Conservation (phyloP, 2,797 vertebrate species). For the Spatula versicolor region DNA sequence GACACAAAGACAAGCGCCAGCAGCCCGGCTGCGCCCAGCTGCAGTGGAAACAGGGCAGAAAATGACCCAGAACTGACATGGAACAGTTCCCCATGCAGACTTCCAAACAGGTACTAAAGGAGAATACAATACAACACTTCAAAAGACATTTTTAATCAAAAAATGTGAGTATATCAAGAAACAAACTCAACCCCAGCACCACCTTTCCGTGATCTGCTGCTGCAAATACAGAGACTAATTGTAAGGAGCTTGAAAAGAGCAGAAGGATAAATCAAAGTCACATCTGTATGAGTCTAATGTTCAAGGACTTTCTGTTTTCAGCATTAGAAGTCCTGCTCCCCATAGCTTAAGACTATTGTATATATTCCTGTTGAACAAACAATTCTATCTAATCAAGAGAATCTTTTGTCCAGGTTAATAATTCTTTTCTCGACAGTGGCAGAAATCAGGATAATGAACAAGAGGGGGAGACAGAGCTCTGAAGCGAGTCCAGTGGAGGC, state of each 20-base stretch:
- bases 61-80: no score
- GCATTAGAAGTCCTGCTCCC: neutral
- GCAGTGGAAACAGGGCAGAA: accelerated
- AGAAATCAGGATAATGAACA: neutral
- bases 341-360: neutral
- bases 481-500: no score
- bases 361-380: neutral
- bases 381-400: neutral
- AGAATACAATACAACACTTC: neutral
- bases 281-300: neutral
- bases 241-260: neutral
- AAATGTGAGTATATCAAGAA: neutral
- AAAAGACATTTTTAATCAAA: neutral
- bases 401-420: neutral
- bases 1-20: neutral
- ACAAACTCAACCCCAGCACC: neutral
- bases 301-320: neutral
- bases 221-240: neutral
- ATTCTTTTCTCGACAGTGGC: neutral
- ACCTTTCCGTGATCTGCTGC: neutral
- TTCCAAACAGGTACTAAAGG: neutral
- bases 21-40: neutral
- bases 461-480: no score
- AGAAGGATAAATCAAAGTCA: neutral
- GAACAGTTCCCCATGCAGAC: neutral